These are phyloP conservation scores for Brachymystax lenok DNA, from an alignment of 2,797 vertebrate species.

Conservation along the genomic window DNA sequence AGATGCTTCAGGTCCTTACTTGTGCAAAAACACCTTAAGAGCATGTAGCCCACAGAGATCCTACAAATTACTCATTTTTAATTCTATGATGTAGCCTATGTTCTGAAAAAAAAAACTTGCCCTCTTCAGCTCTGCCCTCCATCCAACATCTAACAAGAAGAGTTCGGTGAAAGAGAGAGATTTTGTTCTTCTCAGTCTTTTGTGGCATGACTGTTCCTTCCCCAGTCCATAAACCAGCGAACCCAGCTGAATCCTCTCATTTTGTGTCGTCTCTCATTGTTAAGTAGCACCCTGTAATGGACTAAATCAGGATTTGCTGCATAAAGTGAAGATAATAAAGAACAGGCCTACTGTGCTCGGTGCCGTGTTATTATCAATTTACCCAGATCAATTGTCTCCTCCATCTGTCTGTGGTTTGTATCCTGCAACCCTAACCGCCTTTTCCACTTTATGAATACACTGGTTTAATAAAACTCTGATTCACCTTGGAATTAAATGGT, in stretches of 20 bases:
- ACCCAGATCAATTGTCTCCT: slow-evolving; percentile 28
- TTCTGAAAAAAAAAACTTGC: background rate
- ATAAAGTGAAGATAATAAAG: slow-evolving; percentile 22
- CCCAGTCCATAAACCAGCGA: background rate
- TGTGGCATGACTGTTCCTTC: background rate
- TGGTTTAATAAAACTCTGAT: slow-evolving; percentile 34
- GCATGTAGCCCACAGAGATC: background rate
- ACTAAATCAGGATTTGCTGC: slow-evolving; percentile 28
- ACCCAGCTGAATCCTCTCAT: slow-evolving; percentile 2
- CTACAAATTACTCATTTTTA: background rate
- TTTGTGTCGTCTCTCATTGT: background rate
- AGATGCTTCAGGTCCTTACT: background rate
- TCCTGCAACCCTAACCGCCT: slow-evolving; percentile 8
- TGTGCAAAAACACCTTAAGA: background rate
- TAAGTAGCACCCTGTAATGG: slow-evolving; percentile 18
- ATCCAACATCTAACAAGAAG: background rate
- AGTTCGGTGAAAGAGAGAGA: background rate
- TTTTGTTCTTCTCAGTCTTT: background rate
- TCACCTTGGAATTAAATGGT: slow-evolving; percentile 37
- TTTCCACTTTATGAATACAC: slow-evolving; percentile 10
- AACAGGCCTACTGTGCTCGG: background rate
- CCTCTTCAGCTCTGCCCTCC: background rate
- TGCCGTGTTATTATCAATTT: slow-evolving; percentile 36
- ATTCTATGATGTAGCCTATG: too few relatives aligned
- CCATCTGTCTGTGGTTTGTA: slow-evolving; percentile 9